A percentile compares a stretch with the other conserved stretches of the same genome.
phyloP scores from a whole-genome alignment of 2,113 vertebrate species.

The Crotalus helleri region DNA sequence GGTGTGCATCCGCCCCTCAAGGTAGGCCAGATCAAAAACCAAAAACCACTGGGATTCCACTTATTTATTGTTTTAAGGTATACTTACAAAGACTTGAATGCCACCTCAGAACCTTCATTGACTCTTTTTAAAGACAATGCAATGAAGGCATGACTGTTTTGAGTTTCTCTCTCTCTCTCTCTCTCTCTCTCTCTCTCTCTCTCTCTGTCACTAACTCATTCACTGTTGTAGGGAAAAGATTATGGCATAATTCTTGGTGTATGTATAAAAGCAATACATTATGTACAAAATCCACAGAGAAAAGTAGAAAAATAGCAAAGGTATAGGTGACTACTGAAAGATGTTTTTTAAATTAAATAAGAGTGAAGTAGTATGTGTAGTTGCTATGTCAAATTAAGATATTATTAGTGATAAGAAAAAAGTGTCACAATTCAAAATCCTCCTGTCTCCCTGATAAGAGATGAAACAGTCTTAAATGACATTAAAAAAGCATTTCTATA shows the following conservation, averaged over 20 bases:
- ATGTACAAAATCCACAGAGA: conserved; percentile 34
- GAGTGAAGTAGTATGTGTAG: conserved; percentile 54
- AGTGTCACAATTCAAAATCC: conserved; percentile 46
- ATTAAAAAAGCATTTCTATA: conserved; percentile 35
- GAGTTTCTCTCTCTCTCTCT: neutral
- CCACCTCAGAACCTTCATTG: neutral
- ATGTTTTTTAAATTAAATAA: conserved; percentile 67
- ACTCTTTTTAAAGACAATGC: neutral
- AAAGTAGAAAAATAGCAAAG: conserved; percentile 46
- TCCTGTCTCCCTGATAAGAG: conserved; percentile 41
- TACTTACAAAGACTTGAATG: neutral
- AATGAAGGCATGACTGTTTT: neutral
- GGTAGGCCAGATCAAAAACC: neutral
- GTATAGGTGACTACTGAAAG: conserved; percentile 51
- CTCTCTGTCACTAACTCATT: neutral
- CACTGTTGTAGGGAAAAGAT: neutral
- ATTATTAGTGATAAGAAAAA: conserved; percentile 60
- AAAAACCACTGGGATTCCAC: neutral
- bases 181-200: too few relatives aligned
- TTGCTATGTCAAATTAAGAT: conserved; percentile 64
- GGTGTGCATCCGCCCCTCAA: neutral
- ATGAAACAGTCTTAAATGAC: conserved; percentile 29
- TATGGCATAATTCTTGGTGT: neutral
- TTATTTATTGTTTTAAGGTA: neutral
- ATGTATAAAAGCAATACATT: neutral